These are phyloP conservation scores for Cheiracanthium punctorium DNA, from an alignment of 2,888 invertebrate genomes.

Conservation along the genomic window DNA sequence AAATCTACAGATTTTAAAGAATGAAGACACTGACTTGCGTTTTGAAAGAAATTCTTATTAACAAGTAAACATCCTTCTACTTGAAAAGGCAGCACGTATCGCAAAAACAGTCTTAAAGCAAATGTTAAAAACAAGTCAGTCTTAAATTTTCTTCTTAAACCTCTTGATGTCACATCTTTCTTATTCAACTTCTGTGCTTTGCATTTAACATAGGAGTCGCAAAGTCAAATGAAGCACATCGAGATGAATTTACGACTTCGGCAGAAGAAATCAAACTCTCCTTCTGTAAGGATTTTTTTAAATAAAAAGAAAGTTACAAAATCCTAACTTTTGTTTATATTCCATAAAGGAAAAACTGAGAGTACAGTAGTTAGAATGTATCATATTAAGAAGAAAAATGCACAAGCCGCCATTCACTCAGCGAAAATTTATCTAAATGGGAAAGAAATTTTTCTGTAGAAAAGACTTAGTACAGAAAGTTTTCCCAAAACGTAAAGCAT, in stretches of 20 bases:
- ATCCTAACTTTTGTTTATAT: too few species aligned
- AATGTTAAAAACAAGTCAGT: conserved; percentile 31
- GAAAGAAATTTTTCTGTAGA: too few species aligned
- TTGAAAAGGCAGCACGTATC: conserved; percentile 22
- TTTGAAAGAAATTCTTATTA: conserved; percentile 26
- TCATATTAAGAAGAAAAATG: too few species aligned
- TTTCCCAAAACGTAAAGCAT: too few species aligned
- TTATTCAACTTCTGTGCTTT: conserved; percentile 61
- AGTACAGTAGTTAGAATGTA: too few species aligned
- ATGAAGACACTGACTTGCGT: too few species aligned
- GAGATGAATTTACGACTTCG: conserved; percentile 39
- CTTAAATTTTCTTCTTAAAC: conserved; percentile 39
- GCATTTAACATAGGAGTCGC: conserved; percentile 44
- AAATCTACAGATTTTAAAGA: too few species aligned
- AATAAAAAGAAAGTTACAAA: too few species aligned
- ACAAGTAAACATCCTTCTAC: conserved; percentile 44
- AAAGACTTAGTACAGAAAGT: too few species aligned
- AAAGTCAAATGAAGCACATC: conserved; percentile 58
- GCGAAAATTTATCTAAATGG: too few species aligned
- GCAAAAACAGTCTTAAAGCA: conserved; percentile 43
- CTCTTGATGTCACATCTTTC: conserved; percentile 46
- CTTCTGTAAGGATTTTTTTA: conserved; percentile 1
- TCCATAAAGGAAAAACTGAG: too few species aligned
- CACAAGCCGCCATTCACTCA: too few species aligned
- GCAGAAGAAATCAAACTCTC: conserved; percentile 10